A percentile compares a stretch with the other conserved stretches of the same genome.
phyloP scores from a whole-genome alignment of 2,888 invertebrate species.

The Bombyx huttoni region DNA sequence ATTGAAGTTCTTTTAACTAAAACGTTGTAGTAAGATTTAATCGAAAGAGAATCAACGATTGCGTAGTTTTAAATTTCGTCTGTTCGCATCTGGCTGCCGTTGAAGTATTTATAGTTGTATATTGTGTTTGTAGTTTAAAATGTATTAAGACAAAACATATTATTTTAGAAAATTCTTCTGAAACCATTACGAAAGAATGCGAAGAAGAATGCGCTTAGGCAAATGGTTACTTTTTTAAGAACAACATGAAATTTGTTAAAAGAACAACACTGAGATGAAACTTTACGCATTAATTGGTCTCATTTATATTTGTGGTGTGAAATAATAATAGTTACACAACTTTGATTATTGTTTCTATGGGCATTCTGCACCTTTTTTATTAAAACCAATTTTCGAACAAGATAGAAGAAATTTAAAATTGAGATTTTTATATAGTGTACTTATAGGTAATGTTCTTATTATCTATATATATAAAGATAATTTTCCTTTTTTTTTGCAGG shows the following conservation, averaged over 20 bases:
- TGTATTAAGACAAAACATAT: not conserved
- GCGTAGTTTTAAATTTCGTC: slow-evolving; percentile 4
- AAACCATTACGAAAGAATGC: not conserved
- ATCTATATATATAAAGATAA: slow-evolving; percentile 3
- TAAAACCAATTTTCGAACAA: no score
- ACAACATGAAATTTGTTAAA: not conserved
- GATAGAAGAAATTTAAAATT: no score
- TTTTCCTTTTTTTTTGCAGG: slow-evolving; percentile 49
- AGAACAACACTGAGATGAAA: not conserved
- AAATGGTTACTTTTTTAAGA: not conserved
- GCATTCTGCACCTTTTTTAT: no score
- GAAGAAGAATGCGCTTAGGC: not conserved
- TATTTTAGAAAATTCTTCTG: not conserved
- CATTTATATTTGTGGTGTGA: no score
- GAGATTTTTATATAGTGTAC: no score
- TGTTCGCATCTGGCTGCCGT: slow-evolving; percentile 26
- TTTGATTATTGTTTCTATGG: no score
- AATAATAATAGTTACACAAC: no score
- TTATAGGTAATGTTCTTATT: not conserved
- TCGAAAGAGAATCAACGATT: not conserved
- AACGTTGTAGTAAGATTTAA: not conserved
- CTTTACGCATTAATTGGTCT: not conserved
- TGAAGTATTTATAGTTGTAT: not conserved
- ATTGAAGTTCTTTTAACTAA: no score
- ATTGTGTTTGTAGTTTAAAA: not conserved